Conservation (phyloP, 1,140 invertebrate species). For the Sminthurides bifidus region DNA sequence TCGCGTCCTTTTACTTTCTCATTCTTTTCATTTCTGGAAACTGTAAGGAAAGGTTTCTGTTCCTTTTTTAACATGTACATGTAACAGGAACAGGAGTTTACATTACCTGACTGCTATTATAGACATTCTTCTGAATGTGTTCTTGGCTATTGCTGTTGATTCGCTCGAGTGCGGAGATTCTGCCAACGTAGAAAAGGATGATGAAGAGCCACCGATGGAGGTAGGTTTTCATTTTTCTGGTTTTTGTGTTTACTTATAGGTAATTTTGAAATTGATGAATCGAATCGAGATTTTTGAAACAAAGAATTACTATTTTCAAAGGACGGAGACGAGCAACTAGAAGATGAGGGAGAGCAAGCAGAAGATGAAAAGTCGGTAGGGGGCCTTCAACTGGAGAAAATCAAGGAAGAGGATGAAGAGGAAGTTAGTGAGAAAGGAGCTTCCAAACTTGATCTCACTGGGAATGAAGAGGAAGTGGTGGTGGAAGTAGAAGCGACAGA, state of each 20-base stretch:
- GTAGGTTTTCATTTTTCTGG: background rate
- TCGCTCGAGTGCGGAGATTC: constrained; percentile 58
- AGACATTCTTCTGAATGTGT: constrained; percentile 98
- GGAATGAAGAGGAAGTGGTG: background rate
- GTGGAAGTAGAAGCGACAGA: background rate
- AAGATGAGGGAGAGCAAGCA: constrained; percentile 31
- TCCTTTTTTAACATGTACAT: constrained; percentile 22
- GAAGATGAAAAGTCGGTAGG: constrained; percentile 6
- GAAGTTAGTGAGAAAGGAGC: constrained; percentile 6
- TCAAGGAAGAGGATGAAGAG: constrained; percentile 24
- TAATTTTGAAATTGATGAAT: background rate
- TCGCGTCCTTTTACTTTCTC: constrained; percentile 95
- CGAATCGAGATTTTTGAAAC: background rate
- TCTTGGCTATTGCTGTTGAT: constrained; percentile 99
- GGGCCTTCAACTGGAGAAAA: constrained; percentile 4
- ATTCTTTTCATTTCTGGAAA: constrained; percentile 99
- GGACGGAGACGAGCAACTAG: too few species aligned
- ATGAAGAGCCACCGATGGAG: constrained; percentile 28
- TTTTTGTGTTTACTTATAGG: background rate
- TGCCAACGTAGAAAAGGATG: constrained; percentile 33
- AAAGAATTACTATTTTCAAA: too few species aligned
- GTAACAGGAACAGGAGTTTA: constrained; percentile 43
- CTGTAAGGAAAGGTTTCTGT: constrained; percentile 55
- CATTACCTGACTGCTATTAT: constrained; percentile 94
- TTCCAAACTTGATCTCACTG: background rate